These are phyloP conservation scores for Prietella phreatophila DNA, from an alignment of 2,113 vertebrate genomes.

Conservation along the genomic window DNA sequence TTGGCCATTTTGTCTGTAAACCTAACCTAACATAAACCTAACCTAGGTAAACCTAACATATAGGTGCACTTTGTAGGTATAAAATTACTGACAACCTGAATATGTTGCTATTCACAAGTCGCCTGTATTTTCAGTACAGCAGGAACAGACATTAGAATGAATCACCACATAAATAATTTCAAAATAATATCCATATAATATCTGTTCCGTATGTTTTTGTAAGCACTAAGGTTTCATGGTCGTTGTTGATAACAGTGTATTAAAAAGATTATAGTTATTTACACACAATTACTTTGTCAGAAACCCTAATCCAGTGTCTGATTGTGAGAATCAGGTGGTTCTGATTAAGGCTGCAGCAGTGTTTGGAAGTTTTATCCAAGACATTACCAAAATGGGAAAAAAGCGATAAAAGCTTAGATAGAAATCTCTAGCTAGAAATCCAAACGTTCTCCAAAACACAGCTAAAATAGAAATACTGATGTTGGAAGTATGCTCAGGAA, in stretches of 20 bases:
- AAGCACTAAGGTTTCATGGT: background rate
- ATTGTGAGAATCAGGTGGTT: background rate
- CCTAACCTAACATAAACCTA: too few relatives aligned
- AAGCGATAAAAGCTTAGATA: background rate
- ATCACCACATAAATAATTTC: background rate
- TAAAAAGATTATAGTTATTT: background rate
- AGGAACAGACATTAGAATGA: background rate
- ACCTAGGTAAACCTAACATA: too few relatives aligned
- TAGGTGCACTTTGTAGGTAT: background rate
- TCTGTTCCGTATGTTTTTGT: too few relatives aligned
- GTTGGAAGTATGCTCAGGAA: background rate
- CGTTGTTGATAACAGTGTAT: background rate
- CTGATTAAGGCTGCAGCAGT: background rate
- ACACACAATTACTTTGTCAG: background rate
- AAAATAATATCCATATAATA: background rate
- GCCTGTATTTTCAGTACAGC: background rate
- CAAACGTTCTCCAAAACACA: too few relatives aligned
- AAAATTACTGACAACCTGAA: background rate
- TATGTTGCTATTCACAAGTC: background rate
- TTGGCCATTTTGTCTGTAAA: background rate
- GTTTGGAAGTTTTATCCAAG: background rate
- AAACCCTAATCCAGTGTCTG: background rate
- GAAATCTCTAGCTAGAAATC: too few relatives aligned
- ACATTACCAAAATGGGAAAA: background rate
- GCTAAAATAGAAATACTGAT: background rate